Conservation (phyloP, 2,113 vertebrate species). For the Stegastes partitus region DNA sequence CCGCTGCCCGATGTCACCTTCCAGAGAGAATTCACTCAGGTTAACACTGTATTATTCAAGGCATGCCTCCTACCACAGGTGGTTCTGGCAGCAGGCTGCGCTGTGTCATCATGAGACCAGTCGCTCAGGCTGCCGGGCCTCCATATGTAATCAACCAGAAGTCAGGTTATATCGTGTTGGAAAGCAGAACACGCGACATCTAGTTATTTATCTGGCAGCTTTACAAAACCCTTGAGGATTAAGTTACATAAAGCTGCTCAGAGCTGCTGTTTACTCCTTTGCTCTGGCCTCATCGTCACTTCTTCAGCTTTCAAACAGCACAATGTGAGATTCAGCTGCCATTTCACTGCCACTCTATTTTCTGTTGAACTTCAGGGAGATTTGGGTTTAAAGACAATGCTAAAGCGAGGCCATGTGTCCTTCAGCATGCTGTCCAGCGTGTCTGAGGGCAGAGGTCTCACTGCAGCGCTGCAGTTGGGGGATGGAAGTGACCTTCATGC, state of each 20-base stretch:
- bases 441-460: constrained; percentile 19
- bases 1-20: no score
- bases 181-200: constrained; percentile 5
- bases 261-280: background rate
- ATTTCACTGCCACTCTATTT: constrained; percentile 22
- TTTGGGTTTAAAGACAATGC: background rate
- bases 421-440: constrained; percentile 8
- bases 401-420: constrained; percentile 3
- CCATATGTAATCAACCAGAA: constrained; percentile 16
- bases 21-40: background rate
- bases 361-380: constrained; percentile 1
- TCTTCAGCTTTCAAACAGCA: constrained; percentile 1
- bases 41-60: constrained; percentile 31
- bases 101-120: background rate
- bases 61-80: constrained; percentile 7
- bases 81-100: constrained; percentile 23
- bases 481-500: constrained; percentile 27
- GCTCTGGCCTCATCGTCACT: constrained; percentile 1
- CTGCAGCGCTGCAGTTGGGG: constrained; percentile 20
- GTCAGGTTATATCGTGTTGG: constrained; percentile 7
- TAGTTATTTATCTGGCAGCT: constrained; percentile 46
- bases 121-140: constrained; percentile 21
- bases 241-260: constrained; percentile 43
- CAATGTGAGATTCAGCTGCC: background rate
- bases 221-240: constrained; percentile 48